Evolutionary conservation across 1,140 invertebrate species (phyloP), one percentile per base, ranked within the genome.

Genomic region (Drusus annulatus): DNA sequence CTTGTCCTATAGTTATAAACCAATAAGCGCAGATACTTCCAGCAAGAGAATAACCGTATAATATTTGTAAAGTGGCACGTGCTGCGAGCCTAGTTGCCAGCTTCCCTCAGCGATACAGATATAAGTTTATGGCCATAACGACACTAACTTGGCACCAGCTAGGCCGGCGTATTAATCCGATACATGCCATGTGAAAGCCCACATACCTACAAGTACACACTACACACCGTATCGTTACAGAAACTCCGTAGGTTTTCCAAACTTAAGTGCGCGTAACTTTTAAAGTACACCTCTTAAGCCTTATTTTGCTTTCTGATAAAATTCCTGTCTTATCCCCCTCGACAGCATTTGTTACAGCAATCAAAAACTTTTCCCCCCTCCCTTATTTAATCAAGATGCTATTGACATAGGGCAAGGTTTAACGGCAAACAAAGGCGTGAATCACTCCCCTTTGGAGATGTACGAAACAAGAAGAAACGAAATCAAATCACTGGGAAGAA

Each of bases 381-480:
- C 77, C 79, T 78, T 83, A 77, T 83, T 83, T 83, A 83, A 83
- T 83, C 82, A 83, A 83, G 82, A 83, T 83, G 76, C 31, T 83
- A 83, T 83, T 83, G 82, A 83, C 82, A 81, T 81, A 83, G 82
- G 82, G 82, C 80, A 83, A 75, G 82, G 74, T 83, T 81, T 83
- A 79, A 79, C 78, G 36, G 82, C 79, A 81, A 79, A 81, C 80
- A 79, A 83, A 83, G 79, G 82, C 80, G 80, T 83, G 82, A 83
- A 81, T 83, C 82, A 83, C 79, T 76, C 81, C 81, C 79, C 76
- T 19, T n/a, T 19, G 54, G 8, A 54, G 15, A 54, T 56, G 50
- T 4, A 56, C 6, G 69, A 69, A 76, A 65, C 65, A 52, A 76
- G 63, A 51, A 78, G 71, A 76, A 80, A 76, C 76, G 71, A 71